A percentile compares a stretch with the other conserved stretches of the same genome.
Evolutionary conservation across 2,797 vertebrate species (phyloP).

Genomic region (Rhyacichthys aspro): DNA sequence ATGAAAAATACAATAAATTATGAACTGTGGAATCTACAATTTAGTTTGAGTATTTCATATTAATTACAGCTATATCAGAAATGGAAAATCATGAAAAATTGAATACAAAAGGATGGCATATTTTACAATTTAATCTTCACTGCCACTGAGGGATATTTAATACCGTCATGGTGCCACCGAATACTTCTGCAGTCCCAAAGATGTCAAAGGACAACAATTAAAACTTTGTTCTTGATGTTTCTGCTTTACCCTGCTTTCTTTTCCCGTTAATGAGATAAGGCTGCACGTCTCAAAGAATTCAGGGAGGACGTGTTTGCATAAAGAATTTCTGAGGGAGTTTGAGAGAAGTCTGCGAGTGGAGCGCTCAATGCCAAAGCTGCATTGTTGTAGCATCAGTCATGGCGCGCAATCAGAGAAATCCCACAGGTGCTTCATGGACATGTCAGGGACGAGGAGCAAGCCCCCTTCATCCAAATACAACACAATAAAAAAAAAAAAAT

Average conservation of each 20-base stretch:
- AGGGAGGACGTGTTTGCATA: conserved; percentile 57
- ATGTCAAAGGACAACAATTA: conserved; percentile 35
- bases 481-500: not conserved
- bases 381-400: conserved; percentile 52
- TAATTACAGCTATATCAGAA: too few relatives aligned
- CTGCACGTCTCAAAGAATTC: conserved; percentile 53
- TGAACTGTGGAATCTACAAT: too few relatives aligned
- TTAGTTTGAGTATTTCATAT: too few relatives aligned
- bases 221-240: conserved; percentile 30
- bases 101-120: too few relatives aligned
- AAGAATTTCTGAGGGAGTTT: conserved; percentile 70
- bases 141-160: too few relatives aligned
- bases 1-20: too few relatives aligned
- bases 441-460: conserved; percentile 33
- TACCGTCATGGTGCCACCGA: not conserved
- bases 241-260: conserved; percentile 11
- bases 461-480: conserved; percentile 16
- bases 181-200: conserved; percentile 11
- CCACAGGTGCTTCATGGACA: conserved; percentile 56
- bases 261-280: conserved; percentile 62
- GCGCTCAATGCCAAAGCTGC: conserved; percentile 47
- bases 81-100: too few relatives aligned
- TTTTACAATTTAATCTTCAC: too few relatives aligned
- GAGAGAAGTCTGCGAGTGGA: conserved; percentile 40
- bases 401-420: conserved; percentile 29